A percentile compares a stretch with the other conserved stretches of the same genome.
Conservation (phyloP, 2,797 vertebrate species). For the Hoplostethus mediterraneus region DNA sequence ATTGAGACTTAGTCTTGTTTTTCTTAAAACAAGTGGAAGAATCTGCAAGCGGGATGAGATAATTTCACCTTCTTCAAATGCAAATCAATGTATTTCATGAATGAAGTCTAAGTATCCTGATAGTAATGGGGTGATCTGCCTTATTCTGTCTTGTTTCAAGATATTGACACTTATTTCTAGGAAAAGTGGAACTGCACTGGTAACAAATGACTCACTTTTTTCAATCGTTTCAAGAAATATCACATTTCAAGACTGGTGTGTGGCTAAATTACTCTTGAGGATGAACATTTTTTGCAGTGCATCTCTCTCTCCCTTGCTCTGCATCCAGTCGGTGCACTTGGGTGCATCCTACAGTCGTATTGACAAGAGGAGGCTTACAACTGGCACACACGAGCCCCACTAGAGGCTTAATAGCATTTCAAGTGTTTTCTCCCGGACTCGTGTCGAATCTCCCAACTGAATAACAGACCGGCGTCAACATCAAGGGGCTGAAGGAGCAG, state of each 20-base stretch:
- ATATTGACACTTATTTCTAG: not conserved
- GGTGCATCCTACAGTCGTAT: slow-evolving; percentile 72
- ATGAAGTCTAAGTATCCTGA: not conserved
- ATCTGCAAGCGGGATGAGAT: not conserved
- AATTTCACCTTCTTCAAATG: not conserved
- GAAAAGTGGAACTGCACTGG: not conserved
- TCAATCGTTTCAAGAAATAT: slow-evolving; percentile 13
- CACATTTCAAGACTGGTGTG: not conserved
- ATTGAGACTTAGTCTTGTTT: not conserved
- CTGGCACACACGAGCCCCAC: slow-evolving; percentile 73
- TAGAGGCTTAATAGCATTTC: slow-evolving; percentile 83
- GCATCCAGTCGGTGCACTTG: slow-evolving; percentile 67
- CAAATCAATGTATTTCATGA: slow-evolving; percentile 3
- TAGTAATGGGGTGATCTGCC: not conserved
- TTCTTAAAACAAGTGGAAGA: not conserved
- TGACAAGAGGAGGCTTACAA: slow-evolving; percentile 74
- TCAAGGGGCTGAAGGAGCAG: slow-evolving; percentile 40
- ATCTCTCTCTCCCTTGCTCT: slow-evolving; percentile 51
- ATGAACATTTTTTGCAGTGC: slow-evolving; percentile 59
- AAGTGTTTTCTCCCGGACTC: slow-evolving; percentile 82
- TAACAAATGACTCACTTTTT: not conserved
- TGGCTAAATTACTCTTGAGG: not conserved
- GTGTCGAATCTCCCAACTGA: slow-evolving; percentile 69
- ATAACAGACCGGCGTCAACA: slow-evolving; percentile 65
- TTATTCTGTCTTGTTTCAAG: slow-evolving; percentile 13